Base-by-base conservation (phyloP, 1,140 invertebrate species). In the Zaprionus lachaisei region DNA sequence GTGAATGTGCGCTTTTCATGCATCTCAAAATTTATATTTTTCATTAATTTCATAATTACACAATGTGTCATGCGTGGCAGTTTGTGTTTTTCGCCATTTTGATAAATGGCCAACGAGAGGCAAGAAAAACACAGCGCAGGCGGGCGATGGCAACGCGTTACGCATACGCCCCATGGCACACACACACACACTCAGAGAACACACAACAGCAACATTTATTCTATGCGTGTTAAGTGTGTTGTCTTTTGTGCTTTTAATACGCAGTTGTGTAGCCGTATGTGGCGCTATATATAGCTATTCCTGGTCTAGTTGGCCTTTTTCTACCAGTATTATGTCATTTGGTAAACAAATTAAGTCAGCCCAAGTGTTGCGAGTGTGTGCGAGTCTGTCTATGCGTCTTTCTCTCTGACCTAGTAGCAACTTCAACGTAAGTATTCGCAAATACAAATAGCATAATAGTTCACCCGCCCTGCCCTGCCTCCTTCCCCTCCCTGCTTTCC, bases 341-440 rank as follows among this genome's bases (percentile, higher is more conserved):
- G 63, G 79, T 79, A 78, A 89, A 85, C 81, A 89, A 89, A 90
- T 89, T 90, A 77, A 90, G 73, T 72, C 78, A 71, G 69, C 31
- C 55, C 22, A 34, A n/a, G 28, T 60, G 14, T 67, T 34, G 31
- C n/a, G n/a, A 47, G 28, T 65, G 12, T 64, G 12, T 66, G 31
- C n/a, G n/a, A 47, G 22, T 65, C 5, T 64, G 12, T 66, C 22
- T 60, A 34, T 44, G 34, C 57, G 20, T 58, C 12, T 34, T 12
- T 54, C 49, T 28, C n/a, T 49, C 15, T 54, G 64, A 60, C 57
- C 44, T 73, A 44, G 34, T 56, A 66, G 47, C 71, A 60, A 72
- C 74, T 77, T 61, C 47, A 44, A 37, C 26, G 51, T 63, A 76
- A 81, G 73, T 70, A 72, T 81, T 79, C 69, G 72, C 72, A 82